phyloP scores from a whole-genome alignment of 2,797 vertebrate species.

The Florisuga fusca region DNA sequence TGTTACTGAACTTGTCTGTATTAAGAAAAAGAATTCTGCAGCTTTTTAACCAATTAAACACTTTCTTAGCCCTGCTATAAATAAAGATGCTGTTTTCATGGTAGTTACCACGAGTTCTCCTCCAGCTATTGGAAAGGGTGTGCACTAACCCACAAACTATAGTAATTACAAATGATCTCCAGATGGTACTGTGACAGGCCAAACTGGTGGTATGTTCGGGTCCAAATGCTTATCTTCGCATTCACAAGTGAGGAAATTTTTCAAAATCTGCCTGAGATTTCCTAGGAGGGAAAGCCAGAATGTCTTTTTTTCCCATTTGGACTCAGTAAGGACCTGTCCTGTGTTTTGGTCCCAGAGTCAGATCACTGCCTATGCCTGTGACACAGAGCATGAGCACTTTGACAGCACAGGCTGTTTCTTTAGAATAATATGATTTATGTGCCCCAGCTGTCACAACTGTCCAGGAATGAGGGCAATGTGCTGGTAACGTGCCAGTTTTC shows the following conservation, averaged over 20 bases:
- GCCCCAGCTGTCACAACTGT: neutral
- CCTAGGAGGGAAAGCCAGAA: neutral
- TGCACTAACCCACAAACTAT: neutral
- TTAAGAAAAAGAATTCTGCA: constrained; percentile 31
- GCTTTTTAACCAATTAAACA: constrained; percentile 47
- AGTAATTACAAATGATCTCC: constrained; percentile 43
- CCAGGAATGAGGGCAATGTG: neutral
- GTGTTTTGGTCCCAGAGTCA: neutral
- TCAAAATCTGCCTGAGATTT: neutral
- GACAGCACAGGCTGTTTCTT: neutral
- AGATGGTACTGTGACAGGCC: constrained; percentile 33
- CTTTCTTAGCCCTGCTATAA: constrained; percentile 33
- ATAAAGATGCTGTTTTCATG: neutral
- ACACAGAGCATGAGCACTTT: accelerated
- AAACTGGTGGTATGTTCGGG: neutral
- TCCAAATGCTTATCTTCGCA: neutral
- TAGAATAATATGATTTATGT: neutral
- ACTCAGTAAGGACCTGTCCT: neutral
- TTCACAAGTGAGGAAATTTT: neutral
- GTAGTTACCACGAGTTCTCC: neutral
- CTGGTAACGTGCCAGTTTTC: neutral
- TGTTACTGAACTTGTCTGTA: constrained; percentile 4
- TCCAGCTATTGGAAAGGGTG: neutral
- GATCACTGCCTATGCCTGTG: neutral
- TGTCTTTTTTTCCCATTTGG: neutral